These are phyloP conservation scores for Drosophila ambigua DNA, from an alignment of 1,140 invertebrate genomes.

Conservation along the genomic window DNA sequence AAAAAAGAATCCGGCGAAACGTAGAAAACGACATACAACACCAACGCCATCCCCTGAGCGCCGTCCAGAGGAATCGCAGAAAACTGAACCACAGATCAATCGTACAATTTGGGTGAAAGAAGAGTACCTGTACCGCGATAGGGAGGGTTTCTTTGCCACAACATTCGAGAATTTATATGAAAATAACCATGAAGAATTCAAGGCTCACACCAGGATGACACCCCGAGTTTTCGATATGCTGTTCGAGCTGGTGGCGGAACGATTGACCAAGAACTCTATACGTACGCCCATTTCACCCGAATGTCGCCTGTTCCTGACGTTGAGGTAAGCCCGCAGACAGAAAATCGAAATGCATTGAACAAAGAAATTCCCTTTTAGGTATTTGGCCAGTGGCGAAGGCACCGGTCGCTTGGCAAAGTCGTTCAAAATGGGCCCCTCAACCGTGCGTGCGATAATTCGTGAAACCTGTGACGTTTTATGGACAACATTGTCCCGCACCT, in stretches of 20 bases:
- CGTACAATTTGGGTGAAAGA: slow-evolving; percentile 13
- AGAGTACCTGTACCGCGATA: slow-evolving; percentile 13
- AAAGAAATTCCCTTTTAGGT: slow-evolving; percentile 1
- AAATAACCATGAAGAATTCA: slow-evolving; percentile 9
- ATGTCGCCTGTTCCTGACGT: slow-evolving; percentile 15
- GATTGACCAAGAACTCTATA: slow-evolving; percentile 21
- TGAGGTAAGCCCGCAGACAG: not conserved
- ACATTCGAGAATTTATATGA: slow-evolving; percentile 6
- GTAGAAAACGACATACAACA: not conserved
- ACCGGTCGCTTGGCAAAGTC: slow-evolving; percentile 2
- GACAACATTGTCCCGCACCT: slow-evolving; percentile 1
- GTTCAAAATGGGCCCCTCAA: slow-evolving; percentile 27
- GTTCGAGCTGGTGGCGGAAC: slow-evolving; percentile 14
- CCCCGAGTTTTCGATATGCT: slow-evolving; percentile 20
- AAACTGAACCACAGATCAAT: not conserved
- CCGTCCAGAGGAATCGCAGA: no score
- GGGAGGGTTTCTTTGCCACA: slow-evolving; percentile 16
- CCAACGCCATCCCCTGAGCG: no score
- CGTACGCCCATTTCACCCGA: slow-evolving; percentile 9
- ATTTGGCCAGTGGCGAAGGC: slow-evolving; percentile 7
- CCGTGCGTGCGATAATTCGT: slow-evolving; percentile 18
- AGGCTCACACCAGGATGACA: slow-evolving; percentile 9
- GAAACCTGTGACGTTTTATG: slow-evolving; percentile 21
- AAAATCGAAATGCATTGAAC: no score
- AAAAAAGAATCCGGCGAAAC: not conserved